A percentile compares a stretch with the other conserved stretches of the same genome.
Evolutionary conservation across 2,797 vertebrate species (phyloP).

Genomic region (Sitta carolinensis): DNA sequence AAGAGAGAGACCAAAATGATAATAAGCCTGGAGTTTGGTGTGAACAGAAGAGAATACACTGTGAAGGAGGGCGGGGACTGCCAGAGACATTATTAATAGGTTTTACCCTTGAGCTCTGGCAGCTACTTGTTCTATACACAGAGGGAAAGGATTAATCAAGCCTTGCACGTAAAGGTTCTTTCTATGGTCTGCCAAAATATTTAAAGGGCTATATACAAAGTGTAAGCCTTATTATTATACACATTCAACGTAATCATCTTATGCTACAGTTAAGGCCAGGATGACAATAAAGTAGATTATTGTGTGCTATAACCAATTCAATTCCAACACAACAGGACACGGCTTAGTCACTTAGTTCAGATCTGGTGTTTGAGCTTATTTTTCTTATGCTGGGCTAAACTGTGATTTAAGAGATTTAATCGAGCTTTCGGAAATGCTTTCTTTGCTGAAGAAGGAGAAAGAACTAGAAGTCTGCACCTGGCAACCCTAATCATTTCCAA

Average conservation of each 20-base stretch:
- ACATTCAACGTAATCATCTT: slow-evolving; percentile 62
- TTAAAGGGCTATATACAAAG: slow-evolving; percentile 63
- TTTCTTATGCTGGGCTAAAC: slow-evolving; percentile 55
- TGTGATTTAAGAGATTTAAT: slow-evolving; percentile 60
- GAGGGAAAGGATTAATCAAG: slow-evolving; percentile 68
- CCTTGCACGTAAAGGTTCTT: slow-evolving; percentile 60
- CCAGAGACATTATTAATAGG: slow-evolving; percentile 61
- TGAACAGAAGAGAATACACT: slow-evolving; percentile 46
- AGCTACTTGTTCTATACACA: slow-evolving; percentile 64
- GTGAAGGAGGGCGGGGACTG: slow-evolving; percentile 30
- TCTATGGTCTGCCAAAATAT: slow-evolving; percentile 66
- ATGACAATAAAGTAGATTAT: slow-evolving; percentile 62
- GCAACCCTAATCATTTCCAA: slow-evolving; percentile 10
- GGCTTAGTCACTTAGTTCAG: slow-evolving; percentile 57
- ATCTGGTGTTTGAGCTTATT: slow-evolving; percentile 47
- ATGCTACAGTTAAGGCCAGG: slow-evolving; percentile 57
- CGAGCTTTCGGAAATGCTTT: slow-evolving; percentile 48
- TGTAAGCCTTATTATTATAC: slow-evolving; percentile 61
- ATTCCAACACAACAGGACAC: slow-evolving; percentile 32
- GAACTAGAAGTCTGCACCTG: slow-evolving; percentile 45
- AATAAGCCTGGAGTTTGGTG: slow-evolving; percentile 4
- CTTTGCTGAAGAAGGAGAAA: slow-evolving; percentile 36
- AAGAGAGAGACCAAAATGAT: slow-evolving; percentile 21
- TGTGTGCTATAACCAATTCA: slow-evolving; percentile 50
- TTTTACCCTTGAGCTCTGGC: slow-evolving; percentile 65